These are phyloP conservation scores for Phlogophora meticulosa DNA, from an alignment of 2,888 invertebrate genomes.

Conservation along the genomic window DNA sequence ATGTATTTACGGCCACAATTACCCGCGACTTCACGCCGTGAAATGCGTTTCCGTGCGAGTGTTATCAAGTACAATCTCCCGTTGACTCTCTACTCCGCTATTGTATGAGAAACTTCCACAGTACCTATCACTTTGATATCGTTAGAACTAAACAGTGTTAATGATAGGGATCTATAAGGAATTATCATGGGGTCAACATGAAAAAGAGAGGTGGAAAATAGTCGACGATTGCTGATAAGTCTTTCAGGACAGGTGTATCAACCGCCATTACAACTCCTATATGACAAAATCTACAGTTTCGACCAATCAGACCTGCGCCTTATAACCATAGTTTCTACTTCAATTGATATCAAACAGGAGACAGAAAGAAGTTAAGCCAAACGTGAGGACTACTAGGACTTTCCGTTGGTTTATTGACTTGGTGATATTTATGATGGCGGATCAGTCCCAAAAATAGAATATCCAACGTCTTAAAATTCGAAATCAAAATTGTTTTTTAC, in stretches of 20 bases:
- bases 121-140: slow-evolving; percentile 60
- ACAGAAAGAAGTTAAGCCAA: too few relatives aligned
- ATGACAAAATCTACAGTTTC: too few relatives aligned
- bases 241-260: neutral
- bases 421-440: too few relatives aligned
- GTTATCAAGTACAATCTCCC: slow-evolving; percentile 73
- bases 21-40: slow-evolving; percentile 68
- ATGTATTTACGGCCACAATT: slow-evolving; percentile 69
- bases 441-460: too few relatives aligned
- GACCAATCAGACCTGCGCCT: neutral
- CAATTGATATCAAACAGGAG: too few relatives aligned
- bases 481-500: too few relatives aligned
- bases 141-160: slow-evolving; percentile 56
- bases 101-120: slow-evolving; percentile 62
- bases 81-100: slow-evolving; percentile 58
- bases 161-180: slow-evolving; percentile 36
- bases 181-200: slow-evolving; percentile 43
- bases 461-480: too few relatives aligned
- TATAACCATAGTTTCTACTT: too few relatives aligned
- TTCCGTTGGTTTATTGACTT: too few relatives aligned
- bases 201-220: slow-evolving; percentile 3
- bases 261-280: neutral
- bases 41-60: slow-evolving; percentile 75
- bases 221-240: neutral
- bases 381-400: too few relatives aligned